A percentile compares a stretch with the other conserved stretches of the same genome.
phyloP scores from a whole-genome alignment of 1,140 invertebrate species.

The Heterodera schachtii region DNA sequence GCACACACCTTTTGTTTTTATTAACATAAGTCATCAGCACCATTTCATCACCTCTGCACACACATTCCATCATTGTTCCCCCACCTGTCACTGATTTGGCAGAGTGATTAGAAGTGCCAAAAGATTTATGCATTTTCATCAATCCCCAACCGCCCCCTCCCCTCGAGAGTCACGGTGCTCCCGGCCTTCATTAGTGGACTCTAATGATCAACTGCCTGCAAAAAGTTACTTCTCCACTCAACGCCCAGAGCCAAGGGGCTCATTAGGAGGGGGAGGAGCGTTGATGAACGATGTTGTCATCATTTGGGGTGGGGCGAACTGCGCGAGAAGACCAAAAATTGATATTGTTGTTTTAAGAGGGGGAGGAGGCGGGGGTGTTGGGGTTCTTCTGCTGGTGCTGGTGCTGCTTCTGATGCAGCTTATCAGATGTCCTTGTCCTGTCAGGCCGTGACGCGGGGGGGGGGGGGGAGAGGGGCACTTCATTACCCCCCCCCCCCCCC shows the following conservation, averaged over 20 bases:
- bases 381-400: too few species aligned
- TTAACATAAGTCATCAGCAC: too few species aligned
- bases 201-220: not conserved
- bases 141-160: too few species aligned
- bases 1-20: not conserved
- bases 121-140: not conserved
- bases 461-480: not conserved
- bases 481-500: not conserved
- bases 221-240: not conserved
- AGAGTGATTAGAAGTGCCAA: not conserved
- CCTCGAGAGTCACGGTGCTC: not conserved
- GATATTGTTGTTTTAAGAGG: conserved; percentile 7
- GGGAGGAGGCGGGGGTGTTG: too few species aligned
- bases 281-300: conserved; percentile 8
- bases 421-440: conserved; percentile 16
- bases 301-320: not conserved
- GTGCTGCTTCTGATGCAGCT: not conserved
- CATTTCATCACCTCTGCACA: not conserved
- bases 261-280: not conserved
- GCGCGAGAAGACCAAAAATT: conserved; percentile 15
- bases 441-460: not conserved
- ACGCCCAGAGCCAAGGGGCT: not conserved
- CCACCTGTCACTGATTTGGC: not conserved
- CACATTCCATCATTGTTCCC: not conserved
- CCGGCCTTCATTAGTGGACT: not conserved